Percentiles rank a stretch among this genome's conserved stretches.
Conservation (phyloP, 2,113 vertebrate genomes). For the Deroptyus accipitrinus region DNA sequence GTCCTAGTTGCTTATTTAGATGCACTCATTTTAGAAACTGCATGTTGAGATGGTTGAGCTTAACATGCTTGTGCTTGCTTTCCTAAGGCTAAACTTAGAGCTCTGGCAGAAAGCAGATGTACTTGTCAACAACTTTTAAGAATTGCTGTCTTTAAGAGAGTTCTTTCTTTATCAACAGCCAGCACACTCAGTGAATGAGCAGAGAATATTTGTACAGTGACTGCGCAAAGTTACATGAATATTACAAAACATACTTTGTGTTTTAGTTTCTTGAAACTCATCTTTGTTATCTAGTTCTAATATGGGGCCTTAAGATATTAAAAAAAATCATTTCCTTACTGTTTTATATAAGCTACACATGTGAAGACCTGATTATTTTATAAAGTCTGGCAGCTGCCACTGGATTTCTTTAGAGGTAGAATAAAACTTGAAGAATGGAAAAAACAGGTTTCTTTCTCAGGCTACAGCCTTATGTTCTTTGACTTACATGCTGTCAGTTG, state of each 20-base stretch:
- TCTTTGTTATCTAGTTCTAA: not conserved
- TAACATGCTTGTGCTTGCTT: not conserved
- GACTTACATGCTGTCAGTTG: not conserved
- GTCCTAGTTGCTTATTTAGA: not conserved
- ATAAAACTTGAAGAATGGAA: not conserved
- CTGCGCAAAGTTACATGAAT: not conserved
- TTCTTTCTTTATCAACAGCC: not conserved
- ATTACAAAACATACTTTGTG: not conserved
- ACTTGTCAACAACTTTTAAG: not conserved
- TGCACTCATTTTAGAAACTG: not conserved
- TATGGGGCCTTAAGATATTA: not conserved
- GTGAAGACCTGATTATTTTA: not conserved
- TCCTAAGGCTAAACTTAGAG: not conserved
- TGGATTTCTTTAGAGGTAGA: not conserved
- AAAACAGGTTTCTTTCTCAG: not conserved
- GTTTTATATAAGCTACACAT: not conserved
- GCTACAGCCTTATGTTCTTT: not conserved
- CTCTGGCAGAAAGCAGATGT: not conserved
- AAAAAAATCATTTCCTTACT: not conserved
- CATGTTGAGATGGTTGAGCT: not conserved
- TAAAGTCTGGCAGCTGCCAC: not conserved
- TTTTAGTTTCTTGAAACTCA: not conserved
- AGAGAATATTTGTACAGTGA: not conserved
- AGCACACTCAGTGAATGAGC: not conserved
- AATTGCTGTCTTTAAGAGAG: not conserved